Evolutionary conservation across 2,888 invertebrate species (phyloP), one percentile per base, ranked within the genome.

Genomic region (Tromatobia lineatoria): DNA sequence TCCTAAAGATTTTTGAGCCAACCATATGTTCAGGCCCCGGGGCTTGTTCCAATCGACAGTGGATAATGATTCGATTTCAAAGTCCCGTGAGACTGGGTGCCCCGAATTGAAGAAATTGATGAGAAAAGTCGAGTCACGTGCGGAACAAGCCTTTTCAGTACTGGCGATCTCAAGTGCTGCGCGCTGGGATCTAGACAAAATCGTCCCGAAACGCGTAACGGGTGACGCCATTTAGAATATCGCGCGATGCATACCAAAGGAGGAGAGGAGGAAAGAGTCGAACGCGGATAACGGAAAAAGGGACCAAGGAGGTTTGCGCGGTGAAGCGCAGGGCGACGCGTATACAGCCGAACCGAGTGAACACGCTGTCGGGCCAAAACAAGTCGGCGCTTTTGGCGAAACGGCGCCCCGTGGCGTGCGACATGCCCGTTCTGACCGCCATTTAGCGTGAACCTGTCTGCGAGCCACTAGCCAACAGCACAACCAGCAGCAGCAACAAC

Each of bases 371-470:
- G 80, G 78, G 61, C 15, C 57, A 77, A 76, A 70, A 78, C 34
- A 70, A 87, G 92, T 91, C 92, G 93, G 92, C 91, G 88, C 91
- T 91, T 93, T 93, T 92, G 90, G 91, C 88, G 88, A 87, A 66
- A 79, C 83, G 90, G 89, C 90, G 90, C 91, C 93, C 93, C 91
- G 91, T 88, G 91, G 93, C 88, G 93, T 90, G 92, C 91, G 92
- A 93, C 93, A 93, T 93, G 91, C 91, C 89, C 90, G 87, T 92
- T 89, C 92, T 90, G 91, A 91, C 91, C 92, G 91, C 91, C 91
- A 92, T 92, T 92, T 92, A 92, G 92, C 90, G 92, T 92, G 92
- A 92, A 92, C 91, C 91, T 92, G 92, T 92, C 91, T 88, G 87
- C 80, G 79, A 76, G 76, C 67, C 80, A 85, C 80, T 25, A 84